phyloP scores from a whole-genome alignment of 30 jellyfish, hydroid and myxozoan genomes.

The Aurelia coerulea region DNA sequence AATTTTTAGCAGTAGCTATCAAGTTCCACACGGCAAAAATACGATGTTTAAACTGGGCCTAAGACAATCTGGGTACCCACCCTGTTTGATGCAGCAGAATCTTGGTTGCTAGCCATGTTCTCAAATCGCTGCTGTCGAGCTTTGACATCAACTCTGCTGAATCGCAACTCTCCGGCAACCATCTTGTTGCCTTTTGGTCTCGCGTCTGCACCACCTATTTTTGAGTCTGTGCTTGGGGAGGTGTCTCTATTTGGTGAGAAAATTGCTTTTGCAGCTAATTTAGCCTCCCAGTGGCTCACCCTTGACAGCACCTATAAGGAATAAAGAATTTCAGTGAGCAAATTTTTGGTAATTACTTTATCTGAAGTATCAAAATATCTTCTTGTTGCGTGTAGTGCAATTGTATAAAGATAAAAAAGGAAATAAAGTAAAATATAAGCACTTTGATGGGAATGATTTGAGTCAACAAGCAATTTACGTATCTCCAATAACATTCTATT shows the following conservation, averaged over 20 bases:
- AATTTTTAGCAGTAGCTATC: no score
- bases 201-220: neutral
- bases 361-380: no score
- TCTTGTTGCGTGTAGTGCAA: no score
- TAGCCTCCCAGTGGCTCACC: neutral
- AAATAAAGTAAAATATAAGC: no score
- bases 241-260: neutral
- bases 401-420: no score
- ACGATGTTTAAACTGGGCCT: no score
- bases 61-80: neutral
- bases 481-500: no score
- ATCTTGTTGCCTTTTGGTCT: constrained; percentile 34
- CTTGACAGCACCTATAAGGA: neutral
- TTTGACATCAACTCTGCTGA: constrained; percentile 67
- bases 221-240: neutral
- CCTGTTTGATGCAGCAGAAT: constrained; percentile 6
- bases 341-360: no score
- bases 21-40: no score
- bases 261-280: neutral
- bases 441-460: no score
- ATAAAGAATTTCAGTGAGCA: neutral
- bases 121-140: constrained; percentile 66
- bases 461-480: no score
- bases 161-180: constrained; percentile 61
- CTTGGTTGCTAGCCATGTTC: constrained; percentile 47